Conservation (phyloP, 2,797 vertebrate species). For the Hyperoplus lanceolatus region DNA sequence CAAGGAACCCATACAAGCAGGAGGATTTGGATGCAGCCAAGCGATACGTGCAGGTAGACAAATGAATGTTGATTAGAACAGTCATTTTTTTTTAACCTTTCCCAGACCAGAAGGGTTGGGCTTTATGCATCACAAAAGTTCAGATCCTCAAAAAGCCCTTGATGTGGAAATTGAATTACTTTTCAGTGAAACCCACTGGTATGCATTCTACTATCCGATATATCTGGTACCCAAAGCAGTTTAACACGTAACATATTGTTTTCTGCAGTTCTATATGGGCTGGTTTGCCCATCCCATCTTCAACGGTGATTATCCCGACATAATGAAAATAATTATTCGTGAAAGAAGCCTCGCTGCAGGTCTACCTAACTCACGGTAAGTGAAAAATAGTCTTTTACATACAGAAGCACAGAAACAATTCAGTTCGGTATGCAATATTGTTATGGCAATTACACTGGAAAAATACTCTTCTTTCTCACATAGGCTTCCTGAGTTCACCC, state of each 20-base stretch:
- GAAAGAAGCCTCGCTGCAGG: slow-evolving; percentile 88
- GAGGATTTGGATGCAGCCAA: slow-evolving; percentile 85
- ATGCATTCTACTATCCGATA: not conserved
- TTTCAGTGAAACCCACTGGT: not conserved
- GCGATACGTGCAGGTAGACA: slow-evolving; percentile 46
- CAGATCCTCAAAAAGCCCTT: not conserved
- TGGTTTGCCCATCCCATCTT: slow-evolving; percentile 95
- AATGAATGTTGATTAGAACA: not conserved
- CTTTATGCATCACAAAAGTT: not conserved
- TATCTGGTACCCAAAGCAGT: not conserved
- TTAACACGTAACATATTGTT: not conserved
- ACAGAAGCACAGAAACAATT: not conserved
- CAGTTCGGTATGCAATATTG: not conserved
- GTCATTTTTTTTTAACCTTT: not conserved
- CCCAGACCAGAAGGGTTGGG: not conserved
- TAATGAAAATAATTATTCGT: slow-evolving; percentile 89
- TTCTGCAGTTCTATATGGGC: slow-evolving; percentile 88
- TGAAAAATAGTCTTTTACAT: not conserved
- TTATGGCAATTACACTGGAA: not conserved
- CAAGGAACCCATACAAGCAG: slow-evolving; percentile 89
- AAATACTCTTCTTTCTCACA: not conserved
- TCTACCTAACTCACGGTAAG: slow-evolving; percentile 84
- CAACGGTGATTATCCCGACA: slow-evolving; percentile 90
- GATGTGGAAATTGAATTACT: not conserved
- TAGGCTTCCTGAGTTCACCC: slow-evolving; percentile 94